These are phyloP conservation scores for Zaprionus inermis DNA, from an alignment of 1,140 invertebrate species.

Conservation along the genomic window DNA sequence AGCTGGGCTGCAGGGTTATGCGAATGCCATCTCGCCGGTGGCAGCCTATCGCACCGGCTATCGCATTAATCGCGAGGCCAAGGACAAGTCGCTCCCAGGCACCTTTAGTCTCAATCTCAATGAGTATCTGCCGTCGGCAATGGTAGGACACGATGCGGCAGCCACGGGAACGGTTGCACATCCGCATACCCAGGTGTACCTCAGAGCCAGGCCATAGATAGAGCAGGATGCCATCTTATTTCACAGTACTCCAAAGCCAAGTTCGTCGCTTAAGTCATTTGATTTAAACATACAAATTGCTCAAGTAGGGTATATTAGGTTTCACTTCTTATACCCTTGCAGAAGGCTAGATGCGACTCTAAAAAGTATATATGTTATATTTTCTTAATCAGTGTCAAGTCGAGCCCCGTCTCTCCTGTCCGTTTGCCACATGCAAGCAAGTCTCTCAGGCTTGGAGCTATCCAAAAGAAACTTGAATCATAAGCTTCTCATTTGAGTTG, in stretches of 20 bases:
- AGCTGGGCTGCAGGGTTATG: constrained; percentile 53
- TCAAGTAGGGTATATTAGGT: not conserved
- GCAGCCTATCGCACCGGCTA: constrained; percentile 59
- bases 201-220: constrained; percentile 62
- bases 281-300: constrained; percentile 9
- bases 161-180: constrained; percentile 20
- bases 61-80: constrained; percentile 77
- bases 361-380: not conserved
- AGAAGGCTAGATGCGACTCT: not conserved
- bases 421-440: not conserved
- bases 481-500: too few species aligned
- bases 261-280: constrained; percentile 39
- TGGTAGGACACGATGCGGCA: constrained; percentile 37
- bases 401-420: too few species aligned
- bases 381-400: too few species aligned
- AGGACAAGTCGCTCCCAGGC: constrained; percentile 63
- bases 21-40: constrained; percentile 38
- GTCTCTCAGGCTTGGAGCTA: not conserved
- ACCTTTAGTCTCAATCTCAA: constrained; percentile 69
- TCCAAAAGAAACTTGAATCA: too few species aligned
- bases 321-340: not conserved
- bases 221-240: not conserved
- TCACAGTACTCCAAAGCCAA: constrained; percentile 10
- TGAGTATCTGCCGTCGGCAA: constrained; percentile 67
- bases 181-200: constrained; percentile 51